A percentile compares a stretch with the other conserved stretches of the same genome.
phyloP scores from a whole-genome alignment of 2,797 vertebrate genomes.

The Phataginus tetradactyla region DNA sequence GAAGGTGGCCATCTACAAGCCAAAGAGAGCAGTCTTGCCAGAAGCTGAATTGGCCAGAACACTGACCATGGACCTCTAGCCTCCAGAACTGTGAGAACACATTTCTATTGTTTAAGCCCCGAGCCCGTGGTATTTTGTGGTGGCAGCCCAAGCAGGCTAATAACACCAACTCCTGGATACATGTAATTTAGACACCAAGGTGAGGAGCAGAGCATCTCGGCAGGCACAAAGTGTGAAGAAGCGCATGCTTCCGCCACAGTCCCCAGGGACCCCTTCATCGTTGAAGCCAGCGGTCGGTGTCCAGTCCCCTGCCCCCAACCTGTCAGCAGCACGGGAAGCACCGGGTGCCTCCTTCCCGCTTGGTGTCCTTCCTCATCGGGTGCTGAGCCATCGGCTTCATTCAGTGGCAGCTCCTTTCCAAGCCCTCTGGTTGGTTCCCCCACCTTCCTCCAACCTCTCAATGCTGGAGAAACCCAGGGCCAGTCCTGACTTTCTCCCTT shows the following conservation, averaged over 20 bases:
- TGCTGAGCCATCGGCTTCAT: background rate
- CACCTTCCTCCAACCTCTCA: background rate
- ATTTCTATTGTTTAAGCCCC: background rate
- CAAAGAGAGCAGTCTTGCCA: background rate
- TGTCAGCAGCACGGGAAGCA: background rate
- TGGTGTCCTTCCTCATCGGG: background rate
- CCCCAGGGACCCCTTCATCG: background rate
- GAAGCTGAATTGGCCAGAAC: background rate
- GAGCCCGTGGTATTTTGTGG: background rate
- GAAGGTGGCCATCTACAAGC: background rate
- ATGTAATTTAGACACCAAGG: background rate
- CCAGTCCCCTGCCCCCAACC: background rate
- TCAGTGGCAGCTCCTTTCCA: background rate
- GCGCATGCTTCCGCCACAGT: background rate
- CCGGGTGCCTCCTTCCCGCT: background rate
- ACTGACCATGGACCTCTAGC: background rate
- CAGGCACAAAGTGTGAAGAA: background rate
- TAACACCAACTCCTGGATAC: background rate
- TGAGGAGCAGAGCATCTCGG: background rate
- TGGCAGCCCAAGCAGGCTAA: background rate
- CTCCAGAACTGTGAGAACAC: background rate
- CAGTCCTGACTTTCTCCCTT: background rate
- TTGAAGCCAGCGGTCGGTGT: background rate
- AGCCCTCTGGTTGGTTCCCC: background rate
- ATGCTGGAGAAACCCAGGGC: background rate